Base-by-base conservation (phyloP, 2,888 invertebrate species). In the Timema podura region DNA sequence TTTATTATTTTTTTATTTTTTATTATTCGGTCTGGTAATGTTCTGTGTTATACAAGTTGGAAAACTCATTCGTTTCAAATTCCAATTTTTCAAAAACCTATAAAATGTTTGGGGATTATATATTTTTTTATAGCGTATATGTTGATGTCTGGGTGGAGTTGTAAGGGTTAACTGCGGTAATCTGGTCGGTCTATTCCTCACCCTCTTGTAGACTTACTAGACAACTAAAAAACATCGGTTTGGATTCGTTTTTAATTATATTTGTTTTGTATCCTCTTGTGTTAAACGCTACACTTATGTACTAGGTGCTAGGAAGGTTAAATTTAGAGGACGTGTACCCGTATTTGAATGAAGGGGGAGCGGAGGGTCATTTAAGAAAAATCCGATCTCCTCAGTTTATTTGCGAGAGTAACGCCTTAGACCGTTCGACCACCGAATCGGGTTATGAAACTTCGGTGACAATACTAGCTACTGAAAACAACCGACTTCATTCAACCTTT, bases 11-110 rank as follows among this genome's bases (percentile, higher is more conserved):
- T 66, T 59, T 70, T 70, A 45, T 51, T 51, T 51, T 51, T 51
- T 51, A 13, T 51, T 51, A 45, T 61, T 61, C 11, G 44, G 7
- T 61, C 44, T 61, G 6, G 61, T 44, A 61, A 61, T 61, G 61
- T 13, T 30, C 5, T n/a, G 11, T 61, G 11, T 61, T 61, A 61
- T 13, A 61, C 61, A 61, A 61, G 44, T 61, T 44, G 9, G 30
- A 61, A 30, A 69, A 68, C 72, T 73, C 71, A 67, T 71, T 71
- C 71, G 69, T 73, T 73, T 73, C 71, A 69, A 70, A 71, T 73
- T 69, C 49, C 73, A 65, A 71, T 69, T 71, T 71, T 71, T 73
- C 71, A 67, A 71, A 73, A 73, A 73, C 69, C 68, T 68, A 69
- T 71, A 73, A 73, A 69, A 67, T 68, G 61, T 71, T 48, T 57